Base-by-base conservation (phyloP, 2,888 invertebrate species). In the Strigamia maritima region DNA sequence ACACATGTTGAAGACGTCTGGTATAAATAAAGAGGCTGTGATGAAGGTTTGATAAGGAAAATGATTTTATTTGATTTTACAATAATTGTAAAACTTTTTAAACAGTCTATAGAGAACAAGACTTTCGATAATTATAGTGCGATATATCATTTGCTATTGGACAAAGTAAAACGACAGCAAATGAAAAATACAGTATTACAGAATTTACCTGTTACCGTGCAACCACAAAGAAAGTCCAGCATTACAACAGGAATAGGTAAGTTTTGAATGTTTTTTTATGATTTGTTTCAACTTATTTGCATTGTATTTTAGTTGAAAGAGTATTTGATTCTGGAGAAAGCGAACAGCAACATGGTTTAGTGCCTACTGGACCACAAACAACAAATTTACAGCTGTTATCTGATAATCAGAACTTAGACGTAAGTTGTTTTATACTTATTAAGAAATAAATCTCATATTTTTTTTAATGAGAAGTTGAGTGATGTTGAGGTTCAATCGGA, bases 61-160 rank as follows among this genome's bases (percentile, higher is more conserved):
- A 75, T 26, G 16, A 2, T 10, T 2, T 31, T 6, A 24, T 3
- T 0, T 31, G 28, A 14, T 75, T 10, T n/a, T n/a, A n/a, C 2
- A 24, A 6, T 28, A 16, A 12, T 12, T 1, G 10, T 28, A 26
- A 75, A 75, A 75, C 78, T 16, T 70, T 79, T 77, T 75, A 80
- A 77, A 86, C 89, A 93, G 90, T 93, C 95, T 26, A 91, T 97
- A 78, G 91, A 92, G 84, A 92, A 92, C 83, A 91, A 93, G 83
- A 90, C 93, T 4, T 97, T 94, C 86, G 96, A 97, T 87, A 95
- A 95, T 88, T 93, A 95, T 83, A 94, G 94, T 83, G 97, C 97
- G 82, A 96, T 97, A 83, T 97, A 97, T 86, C 94, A 95, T 86
- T 88, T 97, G 81, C 89, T 97, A 74, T 90, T 93, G 84, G 96